Percentiles rank a stretch among this genome's conserved stretches.
phyloP scores from a whole-genome alignment of 2,797 vertebrate species.

The Lepilemur septentrionalis region DNA sequence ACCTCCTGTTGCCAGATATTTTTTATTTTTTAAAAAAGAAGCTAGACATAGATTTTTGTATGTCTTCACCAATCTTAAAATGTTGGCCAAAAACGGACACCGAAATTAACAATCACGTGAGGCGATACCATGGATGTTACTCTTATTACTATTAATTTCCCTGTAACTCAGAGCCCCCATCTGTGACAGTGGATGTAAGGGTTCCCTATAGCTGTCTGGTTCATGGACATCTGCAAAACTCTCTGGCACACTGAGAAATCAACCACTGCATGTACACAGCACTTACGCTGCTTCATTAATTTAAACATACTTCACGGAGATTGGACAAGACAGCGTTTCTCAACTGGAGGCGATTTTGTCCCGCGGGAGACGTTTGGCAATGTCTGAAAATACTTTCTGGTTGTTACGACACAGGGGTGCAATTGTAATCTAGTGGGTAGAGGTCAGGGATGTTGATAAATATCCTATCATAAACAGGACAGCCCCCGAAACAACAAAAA shows the following conservation, averaged over 20 bases:
- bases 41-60: slow-evolving; percentile 16
- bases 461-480: neutral
- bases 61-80: slow-evolving; percentile 37
- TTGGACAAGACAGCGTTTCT: neutral
- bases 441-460: neutral
- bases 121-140: neutral
- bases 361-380: neutral
- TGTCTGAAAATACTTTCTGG: neutral
- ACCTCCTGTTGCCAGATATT: neutral
- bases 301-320: neutral
- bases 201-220: neutral
- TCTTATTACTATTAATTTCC: neutral
- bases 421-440: neutral
- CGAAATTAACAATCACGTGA: neutral
- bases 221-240: neutral
- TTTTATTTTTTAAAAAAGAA: neutral
- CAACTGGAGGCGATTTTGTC: neutral
- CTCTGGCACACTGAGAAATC: neutral
- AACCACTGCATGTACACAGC: neutral
- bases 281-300: neutral
- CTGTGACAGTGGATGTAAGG: neutral
- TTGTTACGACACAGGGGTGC: neutral
- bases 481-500: neutral
- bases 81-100: slow-evolving; percentile 28
- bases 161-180: neutral